Base-by-base conservation (phyloP, 2,797 vertebrate species). In the Channallabes apus region DNA sequence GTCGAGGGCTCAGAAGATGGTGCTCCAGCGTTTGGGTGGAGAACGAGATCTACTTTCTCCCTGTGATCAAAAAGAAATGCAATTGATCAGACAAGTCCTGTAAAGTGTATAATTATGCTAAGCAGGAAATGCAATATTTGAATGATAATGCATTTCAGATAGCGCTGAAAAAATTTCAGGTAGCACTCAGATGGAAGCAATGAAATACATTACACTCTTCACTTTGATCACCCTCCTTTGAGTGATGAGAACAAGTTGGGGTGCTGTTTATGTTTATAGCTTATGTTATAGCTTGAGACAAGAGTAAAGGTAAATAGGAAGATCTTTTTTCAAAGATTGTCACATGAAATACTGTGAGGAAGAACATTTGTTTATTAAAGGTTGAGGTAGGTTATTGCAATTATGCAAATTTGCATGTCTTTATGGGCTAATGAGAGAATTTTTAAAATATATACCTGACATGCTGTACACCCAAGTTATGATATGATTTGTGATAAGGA, bases 21-120 rank as follows among this genome's bases (percentile, higher is more conserved):
- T 95, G 92, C 95, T 95, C 95, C 95, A 96, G 93, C 95, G 95
- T 94, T 96, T 95, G 69, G 95, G 94, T 89, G 95, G 95, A 51
- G 94, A 91, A 72, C 94, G 94, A 93, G 95, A 93, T 93, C 95
- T 94, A 90, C 90, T 89, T 80, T 95, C 95, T 93, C 95, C 92
- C 92, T 92, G 88, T 4, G 24, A 72, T 51, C 11, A 77, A 62
- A 87, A 82, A 81, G 72, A 84, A 84, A 69, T 27, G 81, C 32
- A 71, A 61, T 54, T 65, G 64, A 41, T 62, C 24, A 3, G 54
- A 24, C 41, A 46, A 46, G 41, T 46, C 2, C 6, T n/a, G 15
- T 29, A 17, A 68, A 59, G 61, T 24, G 29, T 1, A 18, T 2
- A 12, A 18, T 62, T 41, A 38, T 20, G 35, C n/a, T 61, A 32